Evolutionary conservation across 2,888 invertebrate species (phyloP), one percentile per base, ranked within the genome.

Genomic region (Carcina quercana): DNA sequence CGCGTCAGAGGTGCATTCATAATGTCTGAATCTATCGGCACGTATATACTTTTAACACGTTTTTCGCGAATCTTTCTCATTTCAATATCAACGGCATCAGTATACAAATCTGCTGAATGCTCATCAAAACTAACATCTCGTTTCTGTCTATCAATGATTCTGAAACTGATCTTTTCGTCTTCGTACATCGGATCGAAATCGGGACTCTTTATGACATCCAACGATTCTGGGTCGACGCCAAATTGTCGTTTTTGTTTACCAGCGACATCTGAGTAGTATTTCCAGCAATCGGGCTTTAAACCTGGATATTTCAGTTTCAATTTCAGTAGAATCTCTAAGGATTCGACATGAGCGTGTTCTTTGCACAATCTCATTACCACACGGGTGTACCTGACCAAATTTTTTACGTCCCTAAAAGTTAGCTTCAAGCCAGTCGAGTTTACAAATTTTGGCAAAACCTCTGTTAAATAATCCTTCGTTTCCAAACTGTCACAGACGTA

Each of bases 401-500:
- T 55, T 24, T 63, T 70, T 1, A 80, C 58, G 38, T 78, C 68
- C 33, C 65, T 67, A 49, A 80, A 76, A 0, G 53, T 57, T 3
- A 82, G 43, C 45, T 74, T 78, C 13, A 80, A 45, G 0, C 78
- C 72, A 1, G 79, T 80, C 0, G 75, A 70, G 20, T 68, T 67
- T 3, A 75, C 58, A 14, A 80, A 73, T 38, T 75, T 80, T 0
- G 78, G 71, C 12, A 82, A 40, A 7, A 76, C 46, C 32, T 78
- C 78, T 0, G 53, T 60, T 6, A 82, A 50, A 42, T 82, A 82
- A 26, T 80, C 78, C 40, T 68, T 80, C 3, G 78, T 78, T 50
- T 82, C 80, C 28, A 82, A 49, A 55, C 78, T 75, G 45, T 82
- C 79, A 59, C 80, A 80, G 13, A 82, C 62, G 35, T 80, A 82